Base-by-base conservation (phyloP, 64 coral and sea anemone genomes). In the Stylophora pistillata region DNA sequence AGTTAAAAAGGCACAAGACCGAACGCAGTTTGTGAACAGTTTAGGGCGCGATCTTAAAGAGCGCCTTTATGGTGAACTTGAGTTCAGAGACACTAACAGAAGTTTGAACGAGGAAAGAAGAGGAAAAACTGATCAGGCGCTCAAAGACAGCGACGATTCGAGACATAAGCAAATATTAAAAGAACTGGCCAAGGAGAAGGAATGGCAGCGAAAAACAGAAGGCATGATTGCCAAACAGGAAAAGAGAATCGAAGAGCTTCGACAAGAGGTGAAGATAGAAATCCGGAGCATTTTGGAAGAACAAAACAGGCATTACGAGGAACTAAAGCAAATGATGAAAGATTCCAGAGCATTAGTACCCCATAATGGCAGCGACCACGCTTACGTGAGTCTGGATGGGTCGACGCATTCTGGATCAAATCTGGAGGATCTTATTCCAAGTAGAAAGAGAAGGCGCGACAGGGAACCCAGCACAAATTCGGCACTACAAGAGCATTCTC, bases 111-210 rank as follows among this genome's bases (percentile, higher is more conserved):
- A 52, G 15, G 74, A 78, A 23, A 77, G 25, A 58, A 56, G 17
- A 53, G 30, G 31, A 11, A 86, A 84, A 33, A 47, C 10, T 13
- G 62, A 9, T 68, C 64, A 68, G n/a, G 26, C 64, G n/a, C 20
- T 68, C 26, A 68, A 68, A 21, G 61, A 70, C 12, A 84, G 13
- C 32, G n/a, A 53, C 47, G 80, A 84, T 27, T 63, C n/a, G 0
- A 84, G 69, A 58, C 91, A 93, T 71, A 64, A 93, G 29, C 77
- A 93, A 47, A 76, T 97, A 56, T 57, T 90, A 66, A 87, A 88
- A 33, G 88, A 93, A 72, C 60, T 97, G 29, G 87, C 89, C 55
- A 97, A 97, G 56, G 91, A 97, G 57, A 82, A 78, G 55, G 87
- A 90, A 56, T 89, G 92, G 82, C 71, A 92, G 30, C 79, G 55